A percentile compares a stretch with the other conserved stretches of the same genome.
phyloP scores from a whole-genome alignment of 2,888 invertebrate species.

The Selenia dentaria region DNA sequence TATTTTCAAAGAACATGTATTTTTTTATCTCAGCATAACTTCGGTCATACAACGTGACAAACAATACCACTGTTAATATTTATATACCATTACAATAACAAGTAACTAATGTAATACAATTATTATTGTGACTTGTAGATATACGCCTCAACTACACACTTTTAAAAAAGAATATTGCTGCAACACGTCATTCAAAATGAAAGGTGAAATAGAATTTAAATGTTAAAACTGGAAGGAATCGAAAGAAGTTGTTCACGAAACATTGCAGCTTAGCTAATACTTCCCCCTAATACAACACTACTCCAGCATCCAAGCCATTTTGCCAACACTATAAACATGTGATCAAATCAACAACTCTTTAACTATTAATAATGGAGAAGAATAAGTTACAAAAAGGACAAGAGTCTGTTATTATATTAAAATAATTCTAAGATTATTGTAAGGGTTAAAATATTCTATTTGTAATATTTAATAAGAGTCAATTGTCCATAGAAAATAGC shows the following conservation, averaged over 20 bases:
- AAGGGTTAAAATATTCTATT: slow-evolving; percentile 11
- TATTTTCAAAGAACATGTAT: slow-evolving; percentile 84
- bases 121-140: slow-evolving; percentile 77
- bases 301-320: slow-evolving; percentile 31
- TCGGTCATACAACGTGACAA: slow-evolving; percentile 80
- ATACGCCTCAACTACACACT: slow-evolving; percentile 70
- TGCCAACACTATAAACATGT: slow-evolving; percentile 66
- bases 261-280: slow-evolving; percentile 50
- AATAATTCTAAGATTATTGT: slow-evolving; percentile 14
- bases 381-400: slow-evolving; percentile 39
- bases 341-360: slow-evolving; percentile 50
- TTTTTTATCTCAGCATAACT: slow-evolving; percentile 73
- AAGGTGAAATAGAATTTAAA: slow-evolving; percentile 32
- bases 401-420: slow-evolving; percentile 13
- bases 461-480: slow-evolving; percentile 19
- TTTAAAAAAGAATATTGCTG: slow-evolving; percentile 64
- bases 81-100: slow-evolving; percentile 73
- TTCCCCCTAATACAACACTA: slow-evolving; percentile 63
- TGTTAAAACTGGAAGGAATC: slow-evolving; percentile 44
- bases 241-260: slow-evolving; percentile 42
- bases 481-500: slow-evolving; percentile 29
- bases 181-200: slow-evolving; percentile 49
- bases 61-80: slow-evolving; percentile 72
- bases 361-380: slow-evolving; percentile 38
- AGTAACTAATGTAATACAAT: slow-evolving; percentile 78